Evolutionary conservation across 2,113 vertebrate genomes (phyloP).

Genomic region (Etia nguti): DNA sequence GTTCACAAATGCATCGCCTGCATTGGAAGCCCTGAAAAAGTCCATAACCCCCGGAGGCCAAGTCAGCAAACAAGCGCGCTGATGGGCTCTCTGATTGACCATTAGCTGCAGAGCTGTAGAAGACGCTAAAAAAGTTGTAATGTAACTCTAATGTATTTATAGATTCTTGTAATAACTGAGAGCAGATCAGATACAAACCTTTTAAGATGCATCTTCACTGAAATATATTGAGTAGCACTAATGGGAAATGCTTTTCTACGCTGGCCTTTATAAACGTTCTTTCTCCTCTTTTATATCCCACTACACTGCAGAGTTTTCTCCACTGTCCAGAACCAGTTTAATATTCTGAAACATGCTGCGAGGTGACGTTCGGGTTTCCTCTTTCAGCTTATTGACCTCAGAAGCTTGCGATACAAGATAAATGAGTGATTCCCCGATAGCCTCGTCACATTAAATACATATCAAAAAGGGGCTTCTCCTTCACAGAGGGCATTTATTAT

Average conservation of each 20-base stretch:
- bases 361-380: neutral
- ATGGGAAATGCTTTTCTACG: neutral
- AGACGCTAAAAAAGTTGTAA: neutral
- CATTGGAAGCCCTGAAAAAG: neutral
- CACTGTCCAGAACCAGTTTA: neutral
- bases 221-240: neutral
- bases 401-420: neutral
- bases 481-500: conserved; percentile 36
- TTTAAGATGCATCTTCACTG: neutral
- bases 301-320: neutral
- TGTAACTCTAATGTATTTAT: neutral
- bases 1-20: neutral
- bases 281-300: neutral
- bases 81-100: neutral
- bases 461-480: conserved; percentile 8
- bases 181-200: neutral
- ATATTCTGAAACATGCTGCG: neutral
- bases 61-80: neutral
- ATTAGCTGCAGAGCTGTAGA: neutral
- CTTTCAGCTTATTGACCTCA: neutral
- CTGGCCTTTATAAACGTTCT: neutral
- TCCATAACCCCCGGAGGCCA: neutral
- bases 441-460: conserved; percentile 20
- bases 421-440: conserved; percentile 6
- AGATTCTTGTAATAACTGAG: neutral